Evolutionary conservation across 2,888 invertebrate genomes (phyloP).

Genomic region (Pseudoips prasinana): DNA sequence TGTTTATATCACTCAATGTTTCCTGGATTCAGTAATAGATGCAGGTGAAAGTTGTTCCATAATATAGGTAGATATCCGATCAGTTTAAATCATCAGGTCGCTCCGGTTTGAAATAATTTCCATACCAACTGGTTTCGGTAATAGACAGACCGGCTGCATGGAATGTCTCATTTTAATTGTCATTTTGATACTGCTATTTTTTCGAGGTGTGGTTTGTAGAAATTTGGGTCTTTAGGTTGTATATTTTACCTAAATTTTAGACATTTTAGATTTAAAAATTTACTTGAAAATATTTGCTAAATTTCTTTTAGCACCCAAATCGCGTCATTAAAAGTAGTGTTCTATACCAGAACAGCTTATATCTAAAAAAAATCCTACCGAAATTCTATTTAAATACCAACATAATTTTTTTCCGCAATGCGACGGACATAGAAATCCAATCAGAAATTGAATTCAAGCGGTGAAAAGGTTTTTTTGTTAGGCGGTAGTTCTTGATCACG

Average conservation of each 20-base stretch:
- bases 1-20: constrained; percentile 32
- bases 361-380: too few species aligned
- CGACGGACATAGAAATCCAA: too few species aligned
- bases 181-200: constrained; percentile 13
- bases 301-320: too few species aligned
- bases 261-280: too few species aligned
- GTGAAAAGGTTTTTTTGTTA: too few species aligned
- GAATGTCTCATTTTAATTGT: constrained; percentile 27
- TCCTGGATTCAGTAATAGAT: constrained; percentile 39
- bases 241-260: constrained; percentile 31
- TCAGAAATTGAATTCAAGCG: too few species aligned
- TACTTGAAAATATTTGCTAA: too few species aligned
- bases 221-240: constrained; percentile 33
- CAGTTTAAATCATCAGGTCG: constrained; percentile 50
- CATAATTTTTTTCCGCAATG: too few species aligned
- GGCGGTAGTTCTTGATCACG: too few species aligned
- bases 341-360: too few species aligned
- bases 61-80: constrained; percentile 46
- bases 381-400: too few species aligned
- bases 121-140: constrained; percentile 44
- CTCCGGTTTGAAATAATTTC: constrained; percentile 51
- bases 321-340: too few species aligned
- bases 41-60: constrained; percentile 64
- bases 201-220: constrained; percentile 21
- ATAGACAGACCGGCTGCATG: constrained; percentile 25